Percentiles rank a stretch among this genome's conserved stretches.
phyloP scores from a whole-genome alignment of 1,140 invertebrate species.

The Microvelia longipes region DNA sequence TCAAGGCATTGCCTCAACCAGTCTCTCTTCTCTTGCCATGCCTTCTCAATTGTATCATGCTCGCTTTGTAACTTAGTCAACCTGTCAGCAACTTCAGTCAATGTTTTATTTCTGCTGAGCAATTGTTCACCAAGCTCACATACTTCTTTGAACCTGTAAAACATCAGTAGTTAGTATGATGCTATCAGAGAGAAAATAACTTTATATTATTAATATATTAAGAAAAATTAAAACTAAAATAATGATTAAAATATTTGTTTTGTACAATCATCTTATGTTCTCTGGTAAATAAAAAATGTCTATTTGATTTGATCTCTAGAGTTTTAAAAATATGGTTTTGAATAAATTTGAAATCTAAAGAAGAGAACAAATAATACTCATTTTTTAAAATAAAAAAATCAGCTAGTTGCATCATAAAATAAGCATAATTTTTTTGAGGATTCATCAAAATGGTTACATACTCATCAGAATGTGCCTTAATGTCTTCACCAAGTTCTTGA shows the following conservation, averaged over 20 bases:
- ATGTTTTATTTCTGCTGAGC: conserved; percentile 47
- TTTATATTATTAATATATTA: too few relatives aligned
- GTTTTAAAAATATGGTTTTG: too few relatives aligned
- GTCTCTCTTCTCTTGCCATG: conserved; percentile 67
- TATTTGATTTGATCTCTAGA: too few relatives aligned
- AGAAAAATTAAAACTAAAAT: too few relatives aligned
- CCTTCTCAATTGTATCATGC: conserved; percentile 53
- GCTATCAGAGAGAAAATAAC: too few relatives aligned
- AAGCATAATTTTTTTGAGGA: too few relatives aligned
- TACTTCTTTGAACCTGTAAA: conserved; percentile 56
- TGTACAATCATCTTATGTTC: background rate
- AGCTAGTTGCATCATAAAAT: background rate
- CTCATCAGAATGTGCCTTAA: conserved; percentile 78
- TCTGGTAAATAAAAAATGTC: too few relatives aligned
- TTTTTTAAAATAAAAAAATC: too few relatives aligned
- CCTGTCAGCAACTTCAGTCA: conserved; percentile 51
- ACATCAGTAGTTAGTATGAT: too few relatives aligned
- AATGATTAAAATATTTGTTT: too few relatives aligned
- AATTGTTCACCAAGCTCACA: conserved; percentile 59
- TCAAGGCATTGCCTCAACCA: conserved; percentile 73
- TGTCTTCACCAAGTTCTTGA: conserved; percentile 78
- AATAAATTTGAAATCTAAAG: too few relatives aligned
- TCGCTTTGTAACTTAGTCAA: conserved; percentile 59
- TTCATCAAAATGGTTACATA: conserved; percentile 32
- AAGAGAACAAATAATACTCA: too few relatives aligned